A percentile compares a stretch with the other conserved stretches of the same genome.
phyloP scores from a whole-genome alignment of 1,140 invertebrate species.

The Marisa cornuarietis region DNA sequence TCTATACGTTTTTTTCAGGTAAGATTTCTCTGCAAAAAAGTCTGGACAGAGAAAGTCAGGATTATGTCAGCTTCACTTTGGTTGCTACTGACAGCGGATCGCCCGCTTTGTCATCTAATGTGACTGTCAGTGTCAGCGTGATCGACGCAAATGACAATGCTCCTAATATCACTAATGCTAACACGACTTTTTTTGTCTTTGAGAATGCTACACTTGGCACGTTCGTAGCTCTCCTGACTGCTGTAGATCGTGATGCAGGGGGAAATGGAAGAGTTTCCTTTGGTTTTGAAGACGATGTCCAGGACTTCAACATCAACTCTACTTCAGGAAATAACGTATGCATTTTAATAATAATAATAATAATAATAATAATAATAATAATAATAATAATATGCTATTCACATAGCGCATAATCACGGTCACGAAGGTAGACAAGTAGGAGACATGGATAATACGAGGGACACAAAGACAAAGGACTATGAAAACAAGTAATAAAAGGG shows the following conservation, averaged over 20 bases:
- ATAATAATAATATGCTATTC: too few relatives aligned
- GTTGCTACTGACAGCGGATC: conserved; percentile 42
- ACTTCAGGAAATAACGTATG: conserved; percentile 2
- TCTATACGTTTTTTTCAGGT: conserved; percentile 28
- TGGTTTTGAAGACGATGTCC: conserved; percentile 17
- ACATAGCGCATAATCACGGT: too few relatives aligned
- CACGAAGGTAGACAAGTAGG: too few relatives aligned
- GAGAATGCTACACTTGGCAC: conserved; percentile 81
- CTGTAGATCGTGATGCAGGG: conserved; percentile 84
- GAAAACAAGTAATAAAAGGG: too few relatives aligned
- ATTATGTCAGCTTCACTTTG: conserved; percentile 31
- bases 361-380: too few relatives aligned
- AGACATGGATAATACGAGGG: too few relatives aligned
- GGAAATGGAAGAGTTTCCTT: conserved; percentile 31
- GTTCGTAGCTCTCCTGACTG: conserved; percentile 80
- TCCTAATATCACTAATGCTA: conserved; percentile 37
- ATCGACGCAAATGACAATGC: conserved; percentile 56
- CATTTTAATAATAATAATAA: too few relatives aligned
- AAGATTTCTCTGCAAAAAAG: conserved; percentile 32
- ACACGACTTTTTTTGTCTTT: conserved; percentile 43
- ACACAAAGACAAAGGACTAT: too few relatives aligned
- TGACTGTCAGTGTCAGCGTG: conserved; percentile 45
- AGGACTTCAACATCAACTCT: conserved; percentile 26
- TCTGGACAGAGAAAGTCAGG: conserved; percentile 43
- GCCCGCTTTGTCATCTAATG: conserved; percentile 33